Evolutionary conservation across 2,113 vertebrate genomes (phyloP).

Genomic region (Callipepla californica): DNA sequence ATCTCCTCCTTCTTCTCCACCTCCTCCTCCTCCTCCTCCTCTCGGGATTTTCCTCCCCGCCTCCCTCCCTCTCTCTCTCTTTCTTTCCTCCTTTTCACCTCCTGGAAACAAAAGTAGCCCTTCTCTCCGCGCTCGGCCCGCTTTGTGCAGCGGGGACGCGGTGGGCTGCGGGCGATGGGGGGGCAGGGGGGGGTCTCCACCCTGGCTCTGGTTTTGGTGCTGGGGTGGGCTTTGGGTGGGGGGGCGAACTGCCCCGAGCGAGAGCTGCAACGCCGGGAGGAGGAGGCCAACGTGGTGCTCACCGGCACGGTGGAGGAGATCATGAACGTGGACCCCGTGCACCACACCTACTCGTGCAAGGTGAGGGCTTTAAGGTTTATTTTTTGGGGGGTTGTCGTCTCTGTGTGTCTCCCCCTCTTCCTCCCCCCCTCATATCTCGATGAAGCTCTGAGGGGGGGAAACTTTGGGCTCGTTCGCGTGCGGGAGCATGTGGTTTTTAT

Average conservation of each 20-base stretch:
- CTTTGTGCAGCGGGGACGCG: conserved; percentile 7
- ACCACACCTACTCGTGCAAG: conserved; percentile 98
- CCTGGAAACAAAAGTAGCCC: conserved; percentile 60
- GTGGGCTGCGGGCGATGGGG: conserved; percentile 11
- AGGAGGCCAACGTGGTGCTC: conserved; percentile 93
- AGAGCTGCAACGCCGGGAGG: conserved; percentile 90
- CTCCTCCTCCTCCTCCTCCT: conserved; percentile 17
- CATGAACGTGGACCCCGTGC: conserved; percentile 95
- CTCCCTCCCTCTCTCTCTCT: background rate
- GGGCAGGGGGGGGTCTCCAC: conserved; percentile 49
- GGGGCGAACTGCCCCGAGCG: conserved; percentile 84
- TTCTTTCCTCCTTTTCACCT: conserved; percentile 36
- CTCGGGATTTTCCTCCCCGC: conserved; percentile 51
- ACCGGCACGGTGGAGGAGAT: conserved; percentile 98
- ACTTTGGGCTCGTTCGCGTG: background rate
- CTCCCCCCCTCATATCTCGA: no score
- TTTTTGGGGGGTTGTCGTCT: background rate
- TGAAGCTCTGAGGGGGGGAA: background rate
- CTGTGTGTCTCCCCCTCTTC: no score
- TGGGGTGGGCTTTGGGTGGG: conserved; percentile 71
- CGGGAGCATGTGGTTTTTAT: conserved; percentile 48
- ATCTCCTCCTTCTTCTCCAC: background rate
- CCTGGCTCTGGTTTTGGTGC: conserved; percentile 73
- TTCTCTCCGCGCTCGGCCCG: conserved; percentile 18
- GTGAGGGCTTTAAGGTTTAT: conserved; percentile 66